Percentiles rank a stretch among this genome's conserved stretches.
Evolutionary conservation across 2,888 invertebrate genomes (phyloP).

Genomic region (Tetrapedia diversipes): DNA sequence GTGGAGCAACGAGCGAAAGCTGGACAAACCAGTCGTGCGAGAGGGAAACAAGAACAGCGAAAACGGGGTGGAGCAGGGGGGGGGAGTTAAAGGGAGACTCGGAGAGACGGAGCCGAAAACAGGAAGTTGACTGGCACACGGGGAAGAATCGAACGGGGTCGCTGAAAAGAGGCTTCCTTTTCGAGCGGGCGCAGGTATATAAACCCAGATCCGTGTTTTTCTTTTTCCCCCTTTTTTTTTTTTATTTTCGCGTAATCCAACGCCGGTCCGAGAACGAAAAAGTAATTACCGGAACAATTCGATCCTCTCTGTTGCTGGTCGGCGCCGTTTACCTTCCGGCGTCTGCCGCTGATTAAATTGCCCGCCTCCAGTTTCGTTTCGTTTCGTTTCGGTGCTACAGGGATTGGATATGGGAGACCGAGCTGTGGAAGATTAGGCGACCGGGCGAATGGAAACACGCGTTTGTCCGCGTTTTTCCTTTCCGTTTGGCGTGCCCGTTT

Average conservation of each 20-base stretch:
- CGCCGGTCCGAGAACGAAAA: constrained; percentile 41
- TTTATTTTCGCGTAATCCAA: constrained; percentile 29
- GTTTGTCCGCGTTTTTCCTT: not conserved
- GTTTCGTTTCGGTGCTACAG: not conserved
- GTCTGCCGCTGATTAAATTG: constrained; percentile 27
- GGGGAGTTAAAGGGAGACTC: not conserved
- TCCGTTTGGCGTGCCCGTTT: no score
- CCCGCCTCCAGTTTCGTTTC: not conserved
- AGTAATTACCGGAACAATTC: constrained; percentile 60
- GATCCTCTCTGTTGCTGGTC: constrained; percentile 29
- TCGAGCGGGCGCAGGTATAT: not conserved
- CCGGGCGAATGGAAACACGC: no score
- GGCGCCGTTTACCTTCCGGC: constrained; percentile 26
- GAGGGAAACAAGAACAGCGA: not conserved
- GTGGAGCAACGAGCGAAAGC: not conserved
- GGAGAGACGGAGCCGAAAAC: not conserved
- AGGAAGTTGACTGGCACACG: not conserved
- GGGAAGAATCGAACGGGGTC: no score
- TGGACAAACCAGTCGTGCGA: no score
- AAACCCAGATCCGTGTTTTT: not conserved
- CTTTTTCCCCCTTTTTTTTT: no score
- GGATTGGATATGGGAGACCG: no score
- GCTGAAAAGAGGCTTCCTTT: not conserved
- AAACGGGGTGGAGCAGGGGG: not conserved
- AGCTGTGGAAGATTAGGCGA: no score